Evolutionary conservation across 1,140 invertebrate species (phyloP).

Genomic region (Melanaphis sacchari): DNA sequence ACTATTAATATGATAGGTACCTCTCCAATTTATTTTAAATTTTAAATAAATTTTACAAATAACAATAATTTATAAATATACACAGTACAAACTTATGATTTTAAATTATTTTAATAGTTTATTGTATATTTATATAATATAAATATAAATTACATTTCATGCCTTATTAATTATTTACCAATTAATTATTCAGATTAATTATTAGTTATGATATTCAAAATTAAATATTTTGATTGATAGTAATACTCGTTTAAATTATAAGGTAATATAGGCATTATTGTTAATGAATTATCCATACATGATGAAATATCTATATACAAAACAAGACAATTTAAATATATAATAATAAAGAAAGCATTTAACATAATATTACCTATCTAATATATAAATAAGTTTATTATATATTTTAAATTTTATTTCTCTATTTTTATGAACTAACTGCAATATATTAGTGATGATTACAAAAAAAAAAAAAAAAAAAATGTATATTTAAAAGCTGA

Average conservation of each 20-base stretch:
- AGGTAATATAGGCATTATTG: not conserved
- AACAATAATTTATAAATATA: not conserved
- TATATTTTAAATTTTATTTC: no score
- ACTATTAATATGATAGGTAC: not conserved
- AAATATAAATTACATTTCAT: not conserved
- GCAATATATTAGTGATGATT: no score
- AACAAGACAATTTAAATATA: no score
- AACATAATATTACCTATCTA: not conserved
- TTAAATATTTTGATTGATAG: not conserved
- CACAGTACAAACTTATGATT: no score
- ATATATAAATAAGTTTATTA: no score
- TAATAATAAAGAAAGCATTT: not conserved
- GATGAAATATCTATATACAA: no score
- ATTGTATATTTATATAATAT: no score
- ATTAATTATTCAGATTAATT: not conserved
- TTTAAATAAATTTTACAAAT: not conserved
- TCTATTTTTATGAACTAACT: no score
- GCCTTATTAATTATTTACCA: not conserved
- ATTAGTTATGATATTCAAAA: not conserved
- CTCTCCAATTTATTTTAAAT: not conserved
- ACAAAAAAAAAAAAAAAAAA: no score
- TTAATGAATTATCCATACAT: not conserved
- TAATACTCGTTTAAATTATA: not conserved
- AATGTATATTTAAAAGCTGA: no score
- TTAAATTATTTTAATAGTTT: no score